These are phyloP conservation scores for Cricetomys ansorgei DNA, from an alignment of 2,113 vertebrate species.

Conservation along the genomic window DNA sequence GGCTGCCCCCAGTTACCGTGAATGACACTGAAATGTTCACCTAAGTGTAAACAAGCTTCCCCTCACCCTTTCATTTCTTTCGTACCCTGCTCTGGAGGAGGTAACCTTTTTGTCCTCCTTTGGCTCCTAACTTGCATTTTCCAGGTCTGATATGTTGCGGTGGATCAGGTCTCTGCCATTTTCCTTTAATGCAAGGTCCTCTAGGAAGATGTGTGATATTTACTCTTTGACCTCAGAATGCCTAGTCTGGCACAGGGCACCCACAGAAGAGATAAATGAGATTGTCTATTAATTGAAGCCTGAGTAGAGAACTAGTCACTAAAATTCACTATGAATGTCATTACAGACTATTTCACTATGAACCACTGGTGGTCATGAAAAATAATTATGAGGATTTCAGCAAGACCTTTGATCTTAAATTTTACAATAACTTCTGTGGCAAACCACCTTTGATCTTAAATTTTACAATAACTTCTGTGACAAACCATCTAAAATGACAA, in stretches of 20 bases:
- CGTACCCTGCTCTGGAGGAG: no score
- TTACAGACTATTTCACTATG: not conserved
- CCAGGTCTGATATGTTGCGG: not conserved
- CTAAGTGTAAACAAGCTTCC: not conserved
- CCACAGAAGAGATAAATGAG: not conserved
- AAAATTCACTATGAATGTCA: not conserved
- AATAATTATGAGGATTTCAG: not conserved
- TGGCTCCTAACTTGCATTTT: not conserved
- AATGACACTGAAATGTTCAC: rapidly evolving
- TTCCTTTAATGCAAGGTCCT: not conserved
- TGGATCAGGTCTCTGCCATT: not conserved
- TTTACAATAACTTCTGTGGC: not conserved
- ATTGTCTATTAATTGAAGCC: not conserved
- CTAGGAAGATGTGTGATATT: no score
- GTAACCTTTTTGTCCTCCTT: not conserved
- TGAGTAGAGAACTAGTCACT: not conserved
- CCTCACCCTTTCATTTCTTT: not conserved
- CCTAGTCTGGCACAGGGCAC: no score
- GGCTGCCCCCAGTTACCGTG: not conserved
- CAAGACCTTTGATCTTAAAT: not conserved
- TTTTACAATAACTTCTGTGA: not conserved
- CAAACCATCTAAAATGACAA: not conserved
- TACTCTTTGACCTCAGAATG: not conserved
- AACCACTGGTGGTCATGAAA: not conserved
- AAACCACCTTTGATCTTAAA: not conserved